Conservation (phyloP, 1,140 invertebrate genomes). For the Procambarus clarkii region DNA sequence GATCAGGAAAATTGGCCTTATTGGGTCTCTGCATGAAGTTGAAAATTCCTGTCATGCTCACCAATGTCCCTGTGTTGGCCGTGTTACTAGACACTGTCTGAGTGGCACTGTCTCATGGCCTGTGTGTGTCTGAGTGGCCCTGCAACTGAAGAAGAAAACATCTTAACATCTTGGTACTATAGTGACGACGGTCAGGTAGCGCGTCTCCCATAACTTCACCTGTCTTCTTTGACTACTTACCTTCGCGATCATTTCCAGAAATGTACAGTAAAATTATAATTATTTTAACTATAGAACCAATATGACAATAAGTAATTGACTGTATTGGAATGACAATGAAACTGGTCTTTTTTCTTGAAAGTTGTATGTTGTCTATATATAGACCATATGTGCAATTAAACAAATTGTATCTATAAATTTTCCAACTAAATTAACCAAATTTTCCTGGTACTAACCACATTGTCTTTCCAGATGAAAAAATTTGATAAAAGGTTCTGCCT, state of each 20-base stretch:
- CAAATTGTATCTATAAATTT: not conserved
- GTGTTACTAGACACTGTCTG: no score
- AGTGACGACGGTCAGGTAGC: not conserved
- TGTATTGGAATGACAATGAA: constrained; percentile 66
- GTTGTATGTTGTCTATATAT: not conserved
- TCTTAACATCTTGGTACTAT: not conserved
- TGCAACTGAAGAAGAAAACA: not conserved
- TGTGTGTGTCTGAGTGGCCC: not conserved
- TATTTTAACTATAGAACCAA: constrained; percentile 65
- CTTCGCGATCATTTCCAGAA: constrained; percentile 42
- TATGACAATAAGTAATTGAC: constrained; percentile 66
- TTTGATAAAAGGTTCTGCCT: constrained; percentile 58
- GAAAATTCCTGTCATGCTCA: constrained; percentile 5
- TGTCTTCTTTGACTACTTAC: constrained; percentile 29
- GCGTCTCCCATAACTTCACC: not conserved
- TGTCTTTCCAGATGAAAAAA: constrained; percentile 57
- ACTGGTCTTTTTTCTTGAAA: not conserved
- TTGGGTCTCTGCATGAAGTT: not conserved
- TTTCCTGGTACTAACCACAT: constrained; percentile 17
- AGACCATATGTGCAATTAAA: not conserved
- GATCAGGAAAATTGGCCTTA: not conserved
- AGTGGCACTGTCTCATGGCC: constrained; percentile 14
- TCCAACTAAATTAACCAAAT: not conserved
- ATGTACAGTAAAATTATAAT: constrained; percentile 63
- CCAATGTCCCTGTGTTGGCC: no score